phyloP scores from a whole-genome alignment of 2,113 vertebrate species.

The Tragelaphus scriptus region DNA sequence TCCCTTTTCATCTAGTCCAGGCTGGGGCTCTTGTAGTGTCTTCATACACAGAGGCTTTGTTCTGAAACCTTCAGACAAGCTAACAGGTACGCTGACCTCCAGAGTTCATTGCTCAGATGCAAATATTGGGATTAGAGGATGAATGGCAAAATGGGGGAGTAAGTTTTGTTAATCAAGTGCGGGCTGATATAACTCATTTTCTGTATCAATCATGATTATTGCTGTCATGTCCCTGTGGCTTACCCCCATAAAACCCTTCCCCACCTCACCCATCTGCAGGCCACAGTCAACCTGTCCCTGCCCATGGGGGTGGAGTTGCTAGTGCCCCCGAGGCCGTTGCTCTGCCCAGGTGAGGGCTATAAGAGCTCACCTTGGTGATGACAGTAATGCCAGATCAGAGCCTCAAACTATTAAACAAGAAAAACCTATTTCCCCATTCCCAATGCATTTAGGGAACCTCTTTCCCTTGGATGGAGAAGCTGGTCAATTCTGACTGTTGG shows the following conservation, averaged over 20 bases:
- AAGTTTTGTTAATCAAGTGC: not conserved
- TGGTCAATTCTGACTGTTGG: not conserved
- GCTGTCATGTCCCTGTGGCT: not conserved
- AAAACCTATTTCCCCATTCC: not conserved
- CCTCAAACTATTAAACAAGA: not conserved
- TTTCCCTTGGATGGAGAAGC: not conserved
- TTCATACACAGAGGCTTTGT: not conserved
- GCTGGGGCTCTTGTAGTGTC: not conserved
- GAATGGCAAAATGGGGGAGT: not conserved
- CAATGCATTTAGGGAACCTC: not conserved
- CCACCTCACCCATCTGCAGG: not conserved
- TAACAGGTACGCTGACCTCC: not conserved
- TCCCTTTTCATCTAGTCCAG: not conserved
- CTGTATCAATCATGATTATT: not conserved
- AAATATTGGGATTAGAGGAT: not conserved
- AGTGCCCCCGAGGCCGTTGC: not conserved
- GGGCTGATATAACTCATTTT: not conserved
- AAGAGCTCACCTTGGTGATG: not conserved
- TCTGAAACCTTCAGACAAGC: not conserved
- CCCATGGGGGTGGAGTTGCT: not conserved
- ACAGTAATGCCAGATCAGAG: not conserved
- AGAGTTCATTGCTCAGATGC: not conserved
- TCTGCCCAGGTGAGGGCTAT: not conserved
- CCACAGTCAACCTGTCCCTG: not conserved
- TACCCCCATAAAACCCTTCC: not conserved